Conservation (phyloP, 2,797 vertebrate genomes). For the Moxostoma hubbsi region DNA sequence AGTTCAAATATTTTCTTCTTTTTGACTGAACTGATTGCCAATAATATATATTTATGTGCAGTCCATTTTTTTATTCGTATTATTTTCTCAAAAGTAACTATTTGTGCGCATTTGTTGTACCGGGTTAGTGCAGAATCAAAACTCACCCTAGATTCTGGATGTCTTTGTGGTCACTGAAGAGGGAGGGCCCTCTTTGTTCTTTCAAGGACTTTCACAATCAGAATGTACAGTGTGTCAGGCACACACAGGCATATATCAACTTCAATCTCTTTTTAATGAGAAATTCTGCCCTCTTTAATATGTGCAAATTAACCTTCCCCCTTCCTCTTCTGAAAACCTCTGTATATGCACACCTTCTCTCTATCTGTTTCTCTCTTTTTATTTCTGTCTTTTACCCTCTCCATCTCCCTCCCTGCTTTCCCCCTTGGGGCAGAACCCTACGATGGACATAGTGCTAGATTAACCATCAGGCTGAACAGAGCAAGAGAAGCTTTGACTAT, state of each 20-base stretch:
- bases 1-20: neutral
- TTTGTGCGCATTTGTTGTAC: constrained; percentile 4
- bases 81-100: neutral
- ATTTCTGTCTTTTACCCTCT: constrained; percentile 14
- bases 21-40: neutral
- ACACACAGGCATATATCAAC: constrained; percentile 83
- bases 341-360: constrained; percentile 54
- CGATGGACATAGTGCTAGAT: constrained; percentile 57
- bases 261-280: constrained; percentile 87
- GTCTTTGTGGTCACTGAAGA: constrained; percentile 59
- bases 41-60: neutral
- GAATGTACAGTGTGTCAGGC: constrained; percentile 83
- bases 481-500: constrained; percentile 43
- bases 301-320: constrained; percentile 84
- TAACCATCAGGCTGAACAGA: constrained; percentile 54
- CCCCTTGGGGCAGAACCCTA: constrained; percentile 61
- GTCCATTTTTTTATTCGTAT: neutral
- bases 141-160: neutral
- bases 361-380: constrained; percentile 35
- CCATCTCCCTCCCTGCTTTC: constrained; percentile 28
- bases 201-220: constrained; percentile 82
- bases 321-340: constrained; percentile 55
- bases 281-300: constrained; percentile 86
- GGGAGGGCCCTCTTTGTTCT: constrained; percentile 78
- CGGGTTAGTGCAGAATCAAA: constrained; percentile 31